phyloP scores from a whole-genome alignment of 2,888 invertebrate genomes.

The Hydraecia micacea region DNA sequence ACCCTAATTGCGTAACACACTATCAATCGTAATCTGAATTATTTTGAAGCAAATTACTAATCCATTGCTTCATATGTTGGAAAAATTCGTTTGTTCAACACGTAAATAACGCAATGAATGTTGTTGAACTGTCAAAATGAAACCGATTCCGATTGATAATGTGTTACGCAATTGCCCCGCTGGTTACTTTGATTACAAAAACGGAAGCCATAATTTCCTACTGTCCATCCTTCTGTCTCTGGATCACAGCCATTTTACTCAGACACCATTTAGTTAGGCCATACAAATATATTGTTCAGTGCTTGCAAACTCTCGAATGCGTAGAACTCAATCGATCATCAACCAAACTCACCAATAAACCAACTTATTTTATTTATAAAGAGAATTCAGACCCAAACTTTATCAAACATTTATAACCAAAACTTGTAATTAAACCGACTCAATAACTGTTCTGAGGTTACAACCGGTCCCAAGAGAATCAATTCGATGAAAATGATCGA shows the following conservation, averaged over 20 bases:
- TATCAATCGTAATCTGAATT: no score
- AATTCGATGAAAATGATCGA: conserved; percentile 70
- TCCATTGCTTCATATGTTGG: no score
- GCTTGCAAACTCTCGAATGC: not conserved
- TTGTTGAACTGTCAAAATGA: no score
- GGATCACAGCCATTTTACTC: not conserved
- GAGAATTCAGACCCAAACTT: conserved; percentile 1
- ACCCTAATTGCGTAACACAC: no score
- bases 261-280: not conserved
- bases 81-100: no score
- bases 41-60: no score
- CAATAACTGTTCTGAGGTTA: conserved; percentile 60
- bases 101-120: no score
- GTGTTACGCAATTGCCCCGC: no score
- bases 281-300: not conserved
- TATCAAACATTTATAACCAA: conserved; percentile 58
- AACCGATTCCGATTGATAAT: no score
- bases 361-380: conserved; percentile 2
- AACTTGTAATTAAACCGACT: conserved; percentile 64
- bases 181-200: not conserved
- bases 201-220: not conserved
- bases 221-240: not conserved
- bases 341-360: not conserved
- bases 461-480: conserved; percentile 58
- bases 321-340: not conserved